Evolutionary conservation across 2,888 invertebrate species (phyloP).

Genomic region (Anarsia innoxiella): DNA sequence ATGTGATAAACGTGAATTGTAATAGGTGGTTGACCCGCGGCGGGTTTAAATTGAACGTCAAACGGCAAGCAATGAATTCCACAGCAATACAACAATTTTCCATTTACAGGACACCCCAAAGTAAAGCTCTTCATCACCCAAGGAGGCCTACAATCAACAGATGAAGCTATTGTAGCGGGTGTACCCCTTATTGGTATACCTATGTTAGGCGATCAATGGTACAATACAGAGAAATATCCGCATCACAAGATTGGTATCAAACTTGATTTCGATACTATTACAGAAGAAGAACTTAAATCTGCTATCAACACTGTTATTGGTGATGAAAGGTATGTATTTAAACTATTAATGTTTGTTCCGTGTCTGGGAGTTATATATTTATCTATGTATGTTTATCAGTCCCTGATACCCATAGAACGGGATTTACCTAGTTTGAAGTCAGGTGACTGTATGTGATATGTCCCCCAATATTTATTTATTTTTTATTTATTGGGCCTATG

Average conservation of each 20-base stretch:
- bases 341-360: not conserved
- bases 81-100: too few relatives aligned
- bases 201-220: constrained; percentile 57
- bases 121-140: constrained; percentile 34
- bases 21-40: too few relatives aligned
- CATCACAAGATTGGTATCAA: constrained; percentile 34
- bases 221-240: constrained; percentile 43
- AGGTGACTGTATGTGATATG: too few relatives aligned
- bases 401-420: too few relatives aligned
- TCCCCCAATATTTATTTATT: too few relatives aligned
- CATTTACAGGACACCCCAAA: constrained; percentile 47
- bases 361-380: too few relatives aligned
- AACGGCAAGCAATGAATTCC: too few relatives aligned
- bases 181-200: constrained; percentile 57
- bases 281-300: constrained; percentile 30
- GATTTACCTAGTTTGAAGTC: too few relatives aligned
- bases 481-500: too few relatives aligned
- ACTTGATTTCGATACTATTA: constrained; percentile 29
- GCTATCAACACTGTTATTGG: constrained; percentile 31
- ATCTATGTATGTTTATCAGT: too few relatives aligned
- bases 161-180: constrained; percentile 54
- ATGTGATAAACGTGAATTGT: too few relatives aligned
- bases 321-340: constrained; percentile 29
- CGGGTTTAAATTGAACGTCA: too few relatives aligned
- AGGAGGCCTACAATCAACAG: constrained; percentile 23